phyloP scores from a whole-genome alignment of 2,888 invertebrate species.

The Catocala nupta region DNA sequence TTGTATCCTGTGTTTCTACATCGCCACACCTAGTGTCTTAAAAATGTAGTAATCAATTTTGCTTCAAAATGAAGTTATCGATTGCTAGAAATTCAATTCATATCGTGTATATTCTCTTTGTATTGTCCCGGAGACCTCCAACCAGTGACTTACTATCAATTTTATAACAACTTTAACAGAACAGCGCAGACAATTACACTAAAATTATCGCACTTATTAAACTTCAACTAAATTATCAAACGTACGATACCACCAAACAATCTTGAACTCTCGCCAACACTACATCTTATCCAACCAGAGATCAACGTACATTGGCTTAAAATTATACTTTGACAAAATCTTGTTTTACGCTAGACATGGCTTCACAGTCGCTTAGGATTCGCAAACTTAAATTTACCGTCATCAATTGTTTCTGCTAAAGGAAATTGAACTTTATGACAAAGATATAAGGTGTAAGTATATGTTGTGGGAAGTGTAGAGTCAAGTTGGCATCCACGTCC shows the following conservation, averaged over 20 bases:
- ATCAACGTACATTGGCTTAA: constrained; percentile 61
- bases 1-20: no score
- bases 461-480: constrained; percentile 9
- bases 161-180: constrained; percentile 6
- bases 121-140: no score
- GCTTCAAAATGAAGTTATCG: no score
- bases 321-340: constrained; percentile 83
- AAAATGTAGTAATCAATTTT: no score
- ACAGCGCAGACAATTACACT: constrained; percentile 35
- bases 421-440: constrained; percentile 32
- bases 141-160: no score
- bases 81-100: no score
- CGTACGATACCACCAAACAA: constrained; percentile 22
- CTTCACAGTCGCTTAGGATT: constrained; percentile 78
- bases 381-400: constrained; percentile 51
- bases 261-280: constrained; percentile 1
- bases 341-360: constrained; percentile 82
- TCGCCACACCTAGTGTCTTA: no score
- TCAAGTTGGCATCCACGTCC: constrained; percentile 62
- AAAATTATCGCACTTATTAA: constrained; percentile 26
- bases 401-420: not conserved
- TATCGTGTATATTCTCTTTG: no score
- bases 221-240: constrained; percentile 34
- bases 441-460: constrained; percentile 29
- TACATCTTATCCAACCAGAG: constrained; percentile 25